Evolutionary conservation across 2,888 invertebrate species (phyloP).

Genomic region (Rhaphigaster nebulosa): DNA sequence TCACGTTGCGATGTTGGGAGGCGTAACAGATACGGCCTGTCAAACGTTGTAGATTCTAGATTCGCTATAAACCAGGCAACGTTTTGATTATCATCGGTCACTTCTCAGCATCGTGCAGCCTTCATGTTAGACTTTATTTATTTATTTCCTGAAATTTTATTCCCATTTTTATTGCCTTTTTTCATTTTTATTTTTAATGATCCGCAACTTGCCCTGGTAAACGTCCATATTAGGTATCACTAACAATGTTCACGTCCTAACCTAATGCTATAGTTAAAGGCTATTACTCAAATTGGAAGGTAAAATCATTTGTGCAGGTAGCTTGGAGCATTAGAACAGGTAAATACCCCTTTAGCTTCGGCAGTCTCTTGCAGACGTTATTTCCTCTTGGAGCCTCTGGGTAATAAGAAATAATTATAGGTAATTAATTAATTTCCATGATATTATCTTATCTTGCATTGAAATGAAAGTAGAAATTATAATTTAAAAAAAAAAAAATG

Average conservation of each 20-base stretch:
- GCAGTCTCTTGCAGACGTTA: not conserved
- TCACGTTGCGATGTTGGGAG: not conserved
- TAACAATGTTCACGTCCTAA: not conserved
- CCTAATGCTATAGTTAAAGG: not conserved
- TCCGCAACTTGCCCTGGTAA: not conserved
- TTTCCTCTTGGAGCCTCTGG: not conserved
- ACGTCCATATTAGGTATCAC: not conserved
- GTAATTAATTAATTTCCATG: not conserved
- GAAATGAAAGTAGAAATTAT: not conserved
- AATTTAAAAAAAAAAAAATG: no score
- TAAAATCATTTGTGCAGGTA: slow-evolving; percentile 16
- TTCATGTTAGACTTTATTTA: no score
- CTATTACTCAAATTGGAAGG: slow-evolving; percentile 7
- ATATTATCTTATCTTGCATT: not conserved
- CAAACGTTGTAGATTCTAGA: not conserved
- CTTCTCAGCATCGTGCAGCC: no score
- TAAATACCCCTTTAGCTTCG: not conserved
- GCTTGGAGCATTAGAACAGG: not conserved
- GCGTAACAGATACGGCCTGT: not conserved
- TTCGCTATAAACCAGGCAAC: not conserved
- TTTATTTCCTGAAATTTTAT: no score
- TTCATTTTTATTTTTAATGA: no score
- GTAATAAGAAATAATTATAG: not conserved
- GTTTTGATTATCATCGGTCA: not conserved
- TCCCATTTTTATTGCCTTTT: no score